Percentiles rank a stretch among this genome's conserved stretches.
phyloP scores from a whole-genome alignment of 2,113 vertebrate genomes.

The Cromileptes altivelis region DNA sequence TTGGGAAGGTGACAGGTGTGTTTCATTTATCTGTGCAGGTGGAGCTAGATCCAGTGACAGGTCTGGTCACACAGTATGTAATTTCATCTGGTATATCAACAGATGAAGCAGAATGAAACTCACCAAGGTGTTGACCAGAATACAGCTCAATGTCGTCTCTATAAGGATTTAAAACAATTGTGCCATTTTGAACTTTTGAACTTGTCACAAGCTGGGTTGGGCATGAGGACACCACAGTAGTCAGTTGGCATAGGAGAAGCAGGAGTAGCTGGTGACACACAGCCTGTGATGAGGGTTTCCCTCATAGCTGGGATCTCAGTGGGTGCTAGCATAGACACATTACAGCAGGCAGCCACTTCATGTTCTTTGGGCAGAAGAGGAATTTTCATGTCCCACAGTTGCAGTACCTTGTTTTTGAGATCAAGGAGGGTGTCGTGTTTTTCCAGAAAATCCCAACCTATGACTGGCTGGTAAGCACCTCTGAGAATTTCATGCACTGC shows the following conservation, averaged over 20 bases:
- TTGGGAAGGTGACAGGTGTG: not conserved
- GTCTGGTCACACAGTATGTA: not conserved
- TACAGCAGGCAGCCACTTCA: not conserved
- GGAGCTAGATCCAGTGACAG: not conserved
- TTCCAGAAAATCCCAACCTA: not conserved
- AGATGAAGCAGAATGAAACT: conserved; percentile 18
- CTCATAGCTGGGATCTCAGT: not conserved
- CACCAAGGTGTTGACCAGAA: conserved; percentile 7
- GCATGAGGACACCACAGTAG: conserved; percentile 16
- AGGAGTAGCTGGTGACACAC: conserved; percentile 1
- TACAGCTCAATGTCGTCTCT: conserved; percentile 1
- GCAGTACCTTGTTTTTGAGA: not conserved
- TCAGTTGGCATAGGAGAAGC: not conserved
- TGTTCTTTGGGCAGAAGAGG: not conserved
- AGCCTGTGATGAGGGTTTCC: not conserved
- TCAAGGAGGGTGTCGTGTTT: not conserved
- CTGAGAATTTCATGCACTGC: conserved; percentile 11
- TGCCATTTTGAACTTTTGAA: conserved; percentile 26
- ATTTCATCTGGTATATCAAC: not conserved
- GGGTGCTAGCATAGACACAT: not conserved
- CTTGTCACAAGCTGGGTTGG: too few relatives aligned
- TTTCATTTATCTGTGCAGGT: not conserved
- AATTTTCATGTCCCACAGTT: conserved; percentile 7
- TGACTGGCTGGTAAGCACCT: not conserved
- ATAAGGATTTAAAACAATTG: not conserved